A percentile compares a stretch with the other conserved stretches of the same genome.
These are phyloP conservation scores for Pseudochromis fuscus DNA, from an alignment of 2,797 vertebrate genomes.

Conservation along the genomic window DNA sequence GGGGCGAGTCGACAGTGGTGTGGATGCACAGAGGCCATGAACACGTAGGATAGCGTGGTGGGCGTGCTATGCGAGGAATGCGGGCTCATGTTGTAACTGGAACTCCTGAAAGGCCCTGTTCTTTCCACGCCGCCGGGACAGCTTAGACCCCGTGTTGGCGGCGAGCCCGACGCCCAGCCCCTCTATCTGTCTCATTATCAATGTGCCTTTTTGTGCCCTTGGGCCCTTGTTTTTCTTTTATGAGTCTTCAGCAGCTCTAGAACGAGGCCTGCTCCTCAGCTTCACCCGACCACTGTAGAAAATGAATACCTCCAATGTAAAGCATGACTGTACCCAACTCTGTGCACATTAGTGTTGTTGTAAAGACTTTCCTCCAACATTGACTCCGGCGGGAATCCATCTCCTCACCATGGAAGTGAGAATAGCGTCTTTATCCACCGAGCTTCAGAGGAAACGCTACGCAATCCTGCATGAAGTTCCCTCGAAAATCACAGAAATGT, in stretches of 20 bases:
- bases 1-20: conserved; percentile 32
- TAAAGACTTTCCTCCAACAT: neutral
- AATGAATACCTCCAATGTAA: neutral
- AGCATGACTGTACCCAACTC: neutral
- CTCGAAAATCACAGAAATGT: neutral
- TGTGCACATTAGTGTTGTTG: neutral
- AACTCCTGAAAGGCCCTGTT: conserved; percentile 80
- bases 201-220: conserved; percentile 59
- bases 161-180: conserved; percentile 57
- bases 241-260: conserved; percentile 11
- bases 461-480: neutral
- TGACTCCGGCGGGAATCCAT: conserved; percentile 7
- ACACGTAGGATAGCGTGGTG: conserved; percentile 73
- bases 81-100: conserved; percentile 84
- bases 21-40: conserved; percentile 33
- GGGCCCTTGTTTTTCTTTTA: conserved; percentile 48
- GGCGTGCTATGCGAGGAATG: conserved; percentile 86
- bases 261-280: neutral
- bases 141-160: conserved; percentile 71
- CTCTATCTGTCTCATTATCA: conserved; percentile 62
- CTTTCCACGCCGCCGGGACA: conserved; percentile 69
- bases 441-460: neutral
- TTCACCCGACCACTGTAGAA: neutral
- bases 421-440: conserved; percentile 6
- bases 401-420: conserved; percentile 15